A percentile compares a stretch with the other conserved stretches of the same genome.
phyloP scores from a whole-genome alignment of 2,797 vertebrate species.

The Crocodylus rhombifer region DNA sequence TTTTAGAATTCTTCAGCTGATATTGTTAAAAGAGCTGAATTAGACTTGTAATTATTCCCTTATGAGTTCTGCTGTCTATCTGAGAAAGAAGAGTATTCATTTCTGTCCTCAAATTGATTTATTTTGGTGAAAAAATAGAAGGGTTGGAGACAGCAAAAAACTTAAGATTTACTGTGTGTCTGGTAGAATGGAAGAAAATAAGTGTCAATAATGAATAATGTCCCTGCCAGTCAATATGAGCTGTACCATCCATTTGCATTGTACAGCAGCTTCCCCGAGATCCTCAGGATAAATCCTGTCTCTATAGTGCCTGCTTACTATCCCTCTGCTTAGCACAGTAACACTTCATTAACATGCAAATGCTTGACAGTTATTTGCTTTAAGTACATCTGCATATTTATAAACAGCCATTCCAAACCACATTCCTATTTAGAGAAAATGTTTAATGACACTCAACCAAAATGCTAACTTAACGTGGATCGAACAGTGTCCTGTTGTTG shows the following conservation, averaged over 20 bases:
- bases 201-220: neutral
- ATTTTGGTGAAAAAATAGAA: slow-evolving; percentile 20
- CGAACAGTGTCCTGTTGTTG: neutral
- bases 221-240: neutral
- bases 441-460: slow-evolving; percentile 17
- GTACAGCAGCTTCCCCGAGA: neutral
- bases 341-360: slow-evolving; percentile 63
- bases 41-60: slow-evolving; percentile 75
- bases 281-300: slow-evolving; percentile 1
- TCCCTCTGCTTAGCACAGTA: neutral
- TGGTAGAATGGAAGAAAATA: slow-evolving; percentile 18
- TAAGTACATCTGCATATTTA: slow-evolving; percentile 54
- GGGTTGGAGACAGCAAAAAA: slow-evolving; percentile 15
- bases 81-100: slow-evolving; percentile 52
- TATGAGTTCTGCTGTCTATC: slow-evolving; percentile 48
- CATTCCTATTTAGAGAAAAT: slow-evolving; percentile 4
- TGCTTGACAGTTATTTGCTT: slow-evolving; percentile 19
- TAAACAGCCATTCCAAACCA: slow-evolving; percentile 38
- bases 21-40: slow-evolving; percentile 75
- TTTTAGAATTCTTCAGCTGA: slow-evolving; percentile 62
- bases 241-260: neutral
- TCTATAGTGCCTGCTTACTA: neutral
- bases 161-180: neutral
- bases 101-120: slow-evolving; percentile 65
- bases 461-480: neutral